Evolutionary conservation across 2,888 invertebrate genomes (phyloP), one percentile per base, ranked within the genome.

Genomic region (Phytoseiulus persimilis): DNA sequence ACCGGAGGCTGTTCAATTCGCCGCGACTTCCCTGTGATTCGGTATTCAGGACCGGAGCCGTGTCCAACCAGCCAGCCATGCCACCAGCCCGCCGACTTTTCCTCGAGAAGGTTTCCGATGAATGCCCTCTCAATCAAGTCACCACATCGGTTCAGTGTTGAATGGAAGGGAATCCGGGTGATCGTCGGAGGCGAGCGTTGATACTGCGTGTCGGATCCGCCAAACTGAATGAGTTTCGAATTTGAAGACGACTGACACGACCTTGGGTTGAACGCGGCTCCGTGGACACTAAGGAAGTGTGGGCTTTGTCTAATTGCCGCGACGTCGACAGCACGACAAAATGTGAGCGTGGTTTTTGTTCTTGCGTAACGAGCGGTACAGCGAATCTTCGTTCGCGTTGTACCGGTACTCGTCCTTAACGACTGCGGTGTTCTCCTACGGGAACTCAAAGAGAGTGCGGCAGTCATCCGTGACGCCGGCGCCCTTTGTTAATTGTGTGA

Each of bases 341-440:
- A 65, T 65, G 65, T 65, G 65, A 65, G 65, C 65, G 65, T 65
- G 65, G 65, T 65, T 65, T 65, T 65, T 65, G 65, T 65, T 65
- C 65, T 65, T 65, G 65, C 65, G 65, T 65, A 65, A 65, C 65
- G 18, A 65, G 65, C 65, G 28, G 65, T 65, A 65, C 65, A 65
- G 18, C 65, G 18, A 65, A 65, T 14, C 65, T 65, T 23, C 65
- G 9, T 65, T 65, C 65, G 18, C 65, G 65, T 28, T 65, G 5
- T 65, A 65, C 65, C 65, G 65, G 65, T 65, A 65, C 65, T 65
- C 18, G 2, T 23, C 65, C 1, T 23, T 23, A 65, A 65, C 65
- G 28, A 65, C 18, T 14, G 23, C 65, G 1, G 65, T 28, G 65
- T 23, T 39, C 9, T 39, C 39, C 39, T 6, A 39, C 9, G 9